phyloP scores from a whole-genome alignment of 2,888 invertebrate genomes.

The Drosophila falleni region DNA sequence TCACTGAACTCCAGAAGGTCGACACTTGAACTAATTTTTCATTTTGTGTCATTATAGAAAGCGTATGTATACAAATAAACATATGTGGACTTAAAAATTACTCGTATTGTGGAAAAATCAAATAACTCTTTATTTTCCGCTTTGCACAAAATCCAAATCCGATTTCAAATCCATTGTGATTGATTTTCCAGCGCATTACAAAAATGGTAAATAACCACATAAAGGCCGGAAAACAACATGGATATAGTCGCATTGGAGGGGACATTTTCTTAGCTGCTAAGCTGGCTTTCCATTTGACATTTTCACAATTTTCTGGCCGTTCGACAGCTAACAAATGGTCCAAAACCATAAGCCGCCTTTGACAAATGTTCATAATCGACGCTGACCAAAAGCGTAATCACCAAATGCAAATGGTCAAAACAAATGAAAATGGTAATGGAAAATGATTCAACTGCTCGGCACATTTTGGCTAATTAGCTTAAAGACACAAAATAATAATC shows the following conservation, averaged over 20 bases:
- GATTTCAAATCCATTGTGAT: constrained; percentile 74
- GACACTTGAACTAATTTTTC: constrained; percentile 13
- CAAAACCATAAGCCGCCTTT: constrained; percentile 24
- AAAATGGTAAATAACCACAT: constrained; percentile 50
- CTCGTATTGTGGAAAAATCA: constrained; percentile 43
- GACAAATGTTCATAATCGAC: constrained; percentile 45
- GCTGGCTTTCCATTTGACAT: constrained; percentile 30
- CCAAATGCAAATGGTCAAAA: constrained; percentile 38
- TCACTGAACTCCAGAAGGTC: constrained; percentile 68
- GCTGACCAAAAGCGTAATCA: constrained; percentile 30
- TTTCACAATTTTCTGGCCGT: constrained; percentile 46
- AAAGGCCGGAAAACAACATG: constrained; percentile 18
- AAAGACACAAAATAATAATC: constrained; percentile 3
- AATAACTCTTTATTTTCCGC: not conserved
- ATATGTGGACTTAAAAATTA: constrained; percentile 40
- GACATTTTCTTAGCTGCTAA: constrained; percentile 11
- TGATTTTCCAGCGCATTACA: constrained; percentile 51
- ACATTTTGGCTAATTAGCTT: constrained; percentile 45
- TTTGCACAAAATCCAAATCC: constrained; percentile 62
- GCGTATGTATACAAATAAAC: constrained; percentile 1
- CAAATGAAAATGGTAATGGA: constrained; percentile 15
- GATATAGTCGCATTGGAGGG: not conserved
- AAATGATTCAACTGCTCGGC: constrained; percentile 15
- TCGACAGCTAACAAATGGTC: constrained; percentile 33
- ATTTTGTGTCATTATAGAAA: not conserved